Base-by-base conservation (phyloP, 2,888 invertebrate genomes). In the Julus scandinavius region DNA sequence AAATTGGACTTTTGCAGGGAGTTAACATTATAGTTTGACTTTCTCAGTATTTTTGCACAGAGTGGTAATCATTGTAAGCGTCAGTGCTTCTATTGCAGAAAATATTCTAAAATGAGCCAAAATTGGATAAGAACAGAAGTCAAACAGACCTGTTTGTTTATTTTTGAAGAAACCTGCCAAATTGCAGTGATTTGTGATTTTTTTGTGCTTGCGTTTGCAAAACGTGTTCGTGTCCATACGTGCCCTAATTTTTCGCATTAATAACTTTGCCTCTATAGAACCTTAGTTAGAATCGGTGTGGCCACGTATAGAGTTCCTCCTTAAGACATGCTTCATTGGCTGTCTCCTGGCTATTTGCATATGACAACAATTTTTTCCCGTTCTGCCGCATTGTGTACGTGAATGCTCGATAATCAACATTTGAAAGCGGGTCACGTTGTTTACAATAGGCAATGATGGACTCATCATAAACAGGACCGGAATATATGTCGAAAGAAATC, bases 381-480 rank as follows among this genome's bases (percentile, higher is more conserved):
- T 29, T 29, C 38, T 80, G 45, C 45, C 2, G n/a, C 63, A 54
- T n/a, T 63, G 63, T 17, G 7, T 6, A 63, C 63, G n/a, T 63
- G n/a, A 63, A 80, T 29, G 20, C 80, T 80, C 80, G 38, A 38
- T 80, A 38, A 80, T 80, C 38, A 80, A 80, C 80, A 80, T 80
- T 38, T 13, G 38, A 80, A 80, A 80, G 11, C 80, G 38, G 80
- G 80, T 80, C 80, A 80, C 80, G 80, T 38, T 80, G 80, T 80
- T 80, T 80, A 80, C 80, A 80, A 80, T 80, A 20, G 80, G 80
- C 20, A 80, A 13, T 38, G 80, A 80, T 80, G 80, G 80, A 80
- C 80, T 80, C 20, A 20, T 29, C 80, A 80, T 80, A 80, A 80
- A 80, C 80, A 80, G 80, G 80, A 38, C 80, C 13, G 38, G 80